A percentile compares a stretch with the other conserved stretches of the same genome.
Conservation (phyloP, 1,140 invertebrate genomes). For the Drosophila equinoxialis region DNA sequence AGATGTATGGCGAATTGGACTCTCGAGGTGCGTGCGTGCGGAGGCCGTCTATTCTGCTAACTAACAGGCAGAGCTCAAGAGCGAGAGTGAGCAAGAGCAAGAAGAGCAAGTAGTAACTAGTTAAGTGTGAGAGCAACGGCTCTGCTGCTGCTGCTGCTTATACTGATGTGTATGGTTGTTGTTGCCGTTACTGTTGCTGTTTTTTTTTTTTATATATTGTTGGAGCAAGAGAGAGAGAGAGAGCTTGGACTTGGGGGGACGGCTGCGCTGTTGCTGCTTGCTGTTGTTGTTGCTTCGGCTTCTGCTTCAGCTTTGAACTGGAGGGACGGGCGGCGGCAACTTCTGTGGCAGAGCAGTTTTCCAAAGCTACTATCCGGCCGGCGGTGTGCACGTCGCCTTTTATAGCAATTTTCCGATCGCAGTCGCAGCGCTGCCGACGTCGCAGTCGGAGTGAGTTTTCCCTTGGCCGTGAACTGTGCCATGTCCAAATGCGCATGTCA, state of each 20-base stretch:
- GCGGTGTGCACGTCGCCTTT: conserved; percentile 61
- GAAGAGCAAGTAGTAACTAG: too few relatives aligned
- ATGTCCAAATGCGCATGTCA: conserved; percentile 5
- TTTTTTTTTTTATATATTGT: background rate
- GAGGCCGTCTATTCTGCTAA: conserved; percentile 35
- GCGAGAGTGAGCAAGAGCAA: conserved; percentile 15
- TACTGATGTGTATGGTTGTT: conserved; percentile 12
- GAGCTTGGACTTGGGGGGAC: conserved; percentile 16
- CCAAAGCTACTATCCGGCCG: conserved; percentile 78
- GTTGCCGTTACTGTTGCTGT: background rate
- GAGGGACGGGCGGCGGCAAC: conserved; percentile 58
- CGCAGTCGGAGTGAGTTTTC: conserved; percentile 60
- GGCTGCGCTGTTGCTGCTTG: conserved; percentile 14
- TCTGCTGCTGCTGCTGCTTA: conserved; percentile 35
- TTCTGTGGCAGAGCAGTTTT: conserved; percentile 77
- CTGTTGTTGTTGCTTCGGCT: conserved; percentile 30
- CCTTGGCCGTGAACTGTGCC: conserved; percentile 69
- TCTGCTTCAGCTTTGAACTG: conserved; percentile 26
- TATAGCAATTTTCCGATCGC: conserved; percentile 67
- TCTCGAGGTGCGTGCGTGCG: conserved; percentile 55
- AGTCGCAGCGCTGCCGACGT: conserved; percentile 47
- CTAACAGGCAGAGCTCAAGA: too few relatives aligned
- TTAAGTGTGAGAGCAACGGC: conserved; percentile 19
- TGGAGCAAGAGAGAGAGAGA: conserved; percentile 6
- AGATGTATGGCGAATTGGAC: conserved; percentile 42